phyloP scores from a whole-genome alignment of 2,888 invertebrate species.

The Bhutanitis thaidina region DNA sequence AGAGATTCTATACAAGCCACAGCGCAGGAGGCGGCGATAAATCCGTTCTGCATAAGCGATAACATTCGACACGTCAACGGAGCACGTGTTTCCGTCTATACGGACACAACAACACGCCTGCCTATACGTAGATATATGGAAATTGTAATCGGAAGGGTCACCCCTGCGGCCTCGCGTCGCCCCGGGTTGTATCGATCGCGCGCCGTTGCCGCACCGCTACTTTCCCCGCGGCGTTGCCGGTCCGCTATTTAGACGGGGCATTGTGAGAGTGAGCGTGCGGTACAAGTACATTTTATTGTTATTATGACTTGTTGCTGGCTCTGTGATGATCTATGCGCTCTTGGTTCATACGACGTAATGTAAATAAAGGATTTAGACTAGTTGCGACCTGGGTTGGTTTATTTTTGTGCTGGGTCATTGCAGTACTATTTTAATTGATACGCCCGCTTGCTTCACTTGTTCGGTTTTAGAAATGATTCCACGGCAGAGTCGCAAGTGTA shows the following conservation, averaged over 20 bases:
- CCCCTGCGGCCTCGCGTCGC: constrained; percentile 31
- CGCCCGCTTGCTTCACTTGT: no score
- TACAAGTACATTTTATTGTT: constrained; percentile 22
- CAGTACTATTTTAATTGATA: no score
- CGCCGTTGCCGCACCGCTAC: constrained; percentile 55
- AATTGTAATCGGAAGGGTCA: constrained; percentile 49
- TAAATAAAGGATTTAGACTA: not conserved
- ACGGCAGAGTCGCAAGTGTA: no score
- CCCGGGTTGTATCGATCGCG: constrained; percentile 45
- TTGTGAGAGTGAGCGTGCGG: constrained; percentile 15
- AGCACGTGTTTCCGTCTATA: constrained; percentile 16
- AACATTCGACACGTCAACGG: constrained; percentile 9
- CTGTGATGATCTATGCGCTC: constrained; percentile 5
- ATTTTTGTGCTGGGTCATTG: not conserved
- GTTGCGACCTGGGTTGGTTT: not conserved
- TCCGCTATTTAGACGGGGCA: constrained; percentile 46
- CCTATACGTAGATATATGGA: constrained; percentile 12
- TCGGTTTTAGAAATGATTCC: no score
- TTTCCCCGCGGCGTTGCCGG: constrained; percentile 66
- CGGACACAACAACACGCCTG: constrained; percentile 10
- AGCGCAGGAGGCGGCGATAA: not conserved
- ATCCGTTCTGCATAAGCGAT: constrained; percentile 4
- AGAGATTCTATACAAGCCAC: not conserved
- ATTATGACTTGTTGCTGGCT: constrained; percentile 58
- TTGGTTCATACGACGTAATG: not conserved